Conservation (phyloP, 2,888 invertebrate genomes). For the Aleiodes testaceus region DNA sequence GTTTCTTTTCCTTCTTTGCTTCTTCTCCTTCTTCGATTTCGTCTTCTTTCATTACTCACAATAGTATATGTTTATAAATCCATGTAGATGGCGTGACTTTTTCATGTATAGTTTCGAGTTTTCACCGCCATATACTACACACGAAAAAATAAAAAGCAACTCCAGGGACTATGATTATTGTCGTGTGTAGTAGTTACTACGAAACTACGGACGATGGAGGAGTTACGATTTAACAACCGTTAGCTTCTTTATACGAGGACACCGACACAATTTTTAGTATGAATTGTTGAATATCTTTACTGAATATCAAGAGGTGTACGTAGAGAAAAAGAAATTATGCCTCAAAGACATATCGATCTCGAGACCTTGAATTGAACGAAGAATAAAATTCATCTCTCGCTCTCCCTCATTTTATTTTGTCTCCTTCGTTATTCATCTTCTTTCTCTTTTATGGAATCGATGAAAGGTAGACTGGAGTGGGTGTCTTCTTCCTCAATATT, state of each 20-base stretch:
- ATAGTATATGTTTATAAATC: slow-evolving; percentile 32
- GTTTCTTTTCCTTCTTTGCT: too few species aligned
- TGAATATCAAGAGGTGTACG: too few species aligned
- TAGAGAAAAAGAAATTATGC: too few species aligned
- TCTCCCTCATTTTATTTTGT: not conserved
- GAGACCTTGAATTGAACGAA: not conserved
- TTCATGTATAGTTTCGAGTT: slow-evolving; percentile 17
- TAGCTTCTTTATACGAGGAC: slow-evolving; percentile 42
- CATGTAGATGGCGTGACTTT: slow-evolving; percentile 13
- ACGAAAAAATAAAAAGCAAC: not conserved
- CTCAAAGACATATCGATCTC: slow-evolving; percentile 1
- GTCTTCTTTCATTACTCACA: not conserved
- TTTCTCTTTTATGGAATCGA: slow-evolving; percentile 35
- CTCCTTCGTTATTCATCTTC: slow-evolving; percentile 35
- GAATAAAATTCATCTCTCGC: too few species aligned
- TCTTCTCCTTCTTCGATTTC: too few species aligned
- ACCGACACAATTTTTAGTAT: slow-evolving; percentile 39
- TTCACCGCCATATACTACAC: not conserved
- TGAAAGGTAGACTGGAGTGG: slow-evolving; percentile 3
- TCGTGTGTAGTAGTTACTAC: slow-evolving; percentile 28
- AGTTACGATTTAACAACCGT: slow-evolving; percentile 45
- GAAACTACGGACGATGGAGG: not conserved
- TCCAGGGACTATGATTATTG: slow-evolving; percentile 1
- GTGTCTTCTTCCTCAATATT: not conserved
- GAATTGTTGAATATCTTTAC: too few species aligned